Percentiles rank a stretch among this genome's conserved stretches.
These are phyloP conservation scores for Pocillopora meandrina DNA, from an alignment of 92 coral and sea anemone genomes.

Conservation along the genomic window DNA sequence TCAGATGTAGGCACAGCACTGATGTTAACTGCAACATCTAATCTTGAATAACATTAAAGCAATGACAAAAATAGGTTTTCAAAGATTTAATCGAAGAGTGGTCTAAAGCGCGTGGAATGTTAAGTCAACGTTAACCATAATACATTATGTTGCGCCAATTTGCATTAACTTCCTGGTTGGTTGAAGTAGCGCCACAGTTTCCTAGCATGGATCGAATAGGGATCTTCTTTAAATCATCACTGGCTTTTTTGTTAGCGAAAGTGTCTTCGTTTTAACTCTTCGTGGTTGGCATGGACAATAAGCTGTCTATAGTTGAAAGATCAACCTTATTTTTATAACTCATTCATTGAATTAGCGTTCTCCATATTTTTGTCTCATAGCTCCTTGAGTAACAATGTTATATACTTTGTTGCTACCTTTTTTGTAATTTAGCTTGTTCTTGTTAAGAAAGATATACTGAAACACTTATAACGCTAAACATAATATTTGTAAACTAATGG, in stretches of 20 bases:
- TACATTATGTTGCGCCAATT: neutral
- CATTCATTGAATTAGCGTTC: neutral
- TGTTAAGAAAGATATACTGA: neutral
- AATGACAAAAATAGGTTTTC: too few species aligned
- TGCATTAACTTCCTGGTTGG: neutral
- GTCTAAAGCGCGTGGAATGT: neutral
- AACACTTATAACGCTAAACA: neutral
- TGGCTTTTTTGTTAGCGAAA: neutral
- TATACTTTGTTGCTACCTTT: neutral
- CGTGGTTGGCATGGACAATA: neutral
- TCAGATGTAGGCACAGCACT: too few species aligned
- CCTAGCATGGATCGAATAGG: too few species aligned
- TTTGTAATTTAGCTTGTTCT: neutral
- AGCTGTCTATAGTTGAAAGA: neutral
- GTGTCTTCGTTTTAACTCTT: neutral
- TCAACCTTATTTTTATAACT: neutral
- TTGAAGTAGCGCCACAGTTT: neutral
- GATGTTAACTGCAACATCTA: too few species aligned
- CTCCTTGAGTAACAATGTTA: neutral
- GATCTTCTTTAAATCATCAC: neutral
- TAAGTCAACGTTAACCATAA: too few species aligned
- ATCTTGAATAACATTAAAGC: too few species aligned
- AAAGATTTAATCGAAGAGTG: too few species aligned
- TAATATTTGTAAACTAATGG: neutral
- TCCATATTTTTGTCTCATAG: neutral